Evolutionary conservation across 1,140 invertebrate genomes (phyloP).

Genomic region (Nephila pilipes): DNA sequence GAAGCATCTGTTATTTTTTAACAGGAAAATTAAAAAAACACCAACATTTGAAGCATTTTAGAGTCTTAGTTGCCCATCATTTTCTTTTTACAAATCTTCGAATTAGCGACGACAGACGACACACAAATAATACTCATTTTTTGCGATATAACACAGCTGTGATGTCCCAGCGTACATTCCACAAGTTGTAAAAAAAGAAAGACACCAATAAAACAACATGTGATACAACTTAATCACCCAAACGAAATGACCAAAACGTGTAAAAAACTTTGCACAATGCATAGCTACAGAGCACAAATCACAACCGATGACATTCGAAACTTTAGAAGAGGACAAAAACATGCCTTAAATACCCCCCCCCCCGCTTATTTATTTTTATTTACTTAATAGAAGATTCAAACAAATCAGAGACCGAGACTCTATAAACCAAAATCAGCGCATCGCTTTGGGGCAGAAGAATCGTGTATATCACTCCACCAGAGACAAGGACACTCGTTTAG

Average conservation of each 20-base stretch:
- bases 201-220: not conserved
- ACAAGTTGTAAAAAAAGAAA: too few relatives aligned
- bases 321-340: slow-evolving; percentile 18
- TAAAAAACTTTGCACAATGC: not conserved
- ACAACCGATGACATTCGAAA: slow-evolving; percentile 21
- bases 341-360: not conserved
- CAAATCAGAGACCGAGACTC: slow-evolving; percentile 36
- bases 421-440: slow-evolving; percentile 59
- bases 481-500: slow-evolving; percentile 35
- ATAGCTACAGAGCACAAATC: slow-evolving; percentile 37
- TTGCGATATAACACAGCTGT: too few relatives aligned
- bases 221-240: not conserved
- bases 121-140: too few relatives aligned
- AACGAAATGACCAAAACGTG: not conserved
- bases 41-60: too few relatives aligned
- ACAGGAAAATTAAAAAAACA: too few relatives aligned
- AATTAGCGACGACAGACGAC: too few relatives aligned
- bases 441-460: not conserved
- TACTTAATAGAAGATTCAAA: not conserved
- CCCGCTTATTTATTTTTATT: slow-evolving; percentile 35
- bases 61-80: too few relatives aligned
- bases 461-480: slow-evolving; percentile 51
- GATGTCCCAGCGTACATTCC: too few relatives aligned
- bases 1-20: too few relatives aligned
- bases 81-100: too few relatives aligned